These are phyloP conservation scores for Pandemis heparana DNA, from an alignment of 2,888 invertebrate species.

Conservation along the genomic window DNA sequence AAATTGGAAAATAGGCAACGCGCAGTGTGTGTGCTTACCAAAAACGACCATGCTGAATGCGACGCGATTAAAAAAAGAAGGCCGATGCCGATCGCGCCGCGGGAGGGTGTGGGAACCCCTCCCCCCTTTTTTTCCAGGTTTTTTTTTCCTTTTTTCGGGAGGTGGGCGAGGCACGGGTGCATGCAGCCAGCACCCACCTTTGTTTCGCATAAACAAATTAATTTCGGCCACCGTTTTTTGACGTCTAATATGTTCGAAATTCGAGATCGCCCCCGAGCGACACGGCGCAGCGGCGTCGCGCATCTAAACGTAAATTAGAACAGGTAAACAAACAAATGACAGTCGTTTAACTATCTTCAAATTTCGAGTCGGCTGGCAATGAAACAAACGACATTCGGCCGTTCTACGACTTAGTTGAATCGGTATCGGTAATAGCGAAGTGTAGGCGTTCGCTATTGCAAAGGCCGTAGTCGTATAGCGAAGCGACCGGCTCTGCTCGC, in stretches of 20 bases:
- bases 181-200: constrained; percentile 84
- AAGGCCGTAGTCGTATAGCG: not conserved
- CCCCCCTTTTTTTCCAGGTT: constrained; percentile 70
- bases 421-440: not conserved
- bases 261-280: constrained; percentile 58
- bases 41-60: constrained; percentile 83
- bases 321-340: constrained; percentile 10
- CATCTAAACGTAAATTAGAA: constrained; percentile 30
- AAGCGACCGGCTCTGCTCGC: not conserved
- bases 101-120: constrained; percentile 69
- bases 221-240: constrained; percentile 84
- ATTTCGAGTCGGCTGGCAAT: not conserved
- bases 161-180: constrained; percentile 82
- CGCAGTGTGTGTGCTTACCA: constrained; percentile 85
- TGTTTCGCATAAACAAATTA: constrained; percentile 86
- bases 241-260: constrained; percentile 82
- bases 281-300: constrained; percentile 18
- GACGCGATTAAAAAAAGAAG: constrained; percentile 86
- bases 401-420: not conserved
- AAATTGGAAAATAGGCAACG: constrained; percentile 86
- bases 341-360: constrained; percentile 23
- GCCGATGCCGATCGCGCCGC: constrained; percentile 84
- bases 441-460: not conserved
- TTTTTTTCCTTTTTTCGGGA: constrained; percentile 79
- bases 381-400: constrained; percentile 5